A percentile compares a stretch with the other conserved stretches of the same genome.
phyloP scores from a whole-genome alignment of 1,140 invertebrate genomes.

The Marisa cornuarietis region DNA sequence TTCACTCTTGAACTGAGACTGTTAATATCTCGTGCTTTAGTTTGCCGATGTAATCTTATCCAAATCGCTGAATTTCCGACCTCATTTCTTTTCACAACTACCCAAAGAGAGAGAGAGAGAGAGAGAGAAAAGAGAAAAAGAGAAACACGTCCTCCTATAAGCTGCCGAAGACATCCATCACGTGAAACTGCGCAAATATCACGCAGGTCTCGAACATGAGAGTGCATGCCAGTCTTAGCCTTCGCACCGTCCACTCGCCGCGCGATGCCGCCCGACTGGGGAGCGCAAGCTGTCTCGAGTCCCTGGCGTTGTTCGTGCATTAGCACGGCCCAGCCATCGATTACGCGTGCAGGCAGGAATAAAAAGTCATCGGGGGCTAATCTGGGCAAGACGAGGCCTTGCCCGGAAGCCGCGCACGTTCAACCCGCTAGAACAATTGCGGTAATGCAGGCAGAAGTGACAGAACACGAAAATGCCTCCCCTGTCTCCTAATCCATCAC shows the following conservation, averaged over 20 bases:
- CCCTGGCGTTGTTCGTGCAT: no score
- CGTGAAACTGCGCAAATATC: no score
- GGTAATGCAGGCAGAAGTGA: constrained; percentile 8
- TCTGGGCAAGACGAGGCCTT: background rate
- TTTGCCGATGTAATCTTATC: no score
- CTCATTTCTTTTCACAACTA: no score
- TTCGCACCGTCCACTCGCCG: no score
- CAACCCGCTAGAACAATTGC: constrained; percentile 8
- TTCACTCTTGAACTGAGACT: no score
- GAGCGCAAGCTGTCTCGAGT: no score
- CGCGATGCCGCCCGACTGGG: no score
- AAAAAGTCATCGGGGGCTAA: constrained; percentile 2
- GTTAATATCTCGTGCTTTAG: no score
- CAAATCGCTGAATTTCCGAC: no score
- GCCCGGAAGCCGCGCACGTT: constrained; percentile 8
- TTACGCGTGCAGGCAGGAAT: background rate
- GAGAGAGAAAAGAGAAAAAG: background rate
- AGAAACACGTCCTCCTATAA: background rate
- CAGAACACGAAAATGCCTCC: background rate
- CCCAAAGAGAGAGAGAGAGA: background rate
- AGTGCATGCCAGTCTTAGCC: no score
- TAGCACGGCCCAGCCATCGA: background rate
- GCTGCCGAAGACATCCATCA: background rate
- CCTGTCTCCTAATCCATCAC: background rate
- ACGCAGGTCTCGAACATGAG: no score